Evolutionary conservation across 2,888 invertebrate genomes (phyloP).

Genomic region (Cataglyphis livida): DNA sequence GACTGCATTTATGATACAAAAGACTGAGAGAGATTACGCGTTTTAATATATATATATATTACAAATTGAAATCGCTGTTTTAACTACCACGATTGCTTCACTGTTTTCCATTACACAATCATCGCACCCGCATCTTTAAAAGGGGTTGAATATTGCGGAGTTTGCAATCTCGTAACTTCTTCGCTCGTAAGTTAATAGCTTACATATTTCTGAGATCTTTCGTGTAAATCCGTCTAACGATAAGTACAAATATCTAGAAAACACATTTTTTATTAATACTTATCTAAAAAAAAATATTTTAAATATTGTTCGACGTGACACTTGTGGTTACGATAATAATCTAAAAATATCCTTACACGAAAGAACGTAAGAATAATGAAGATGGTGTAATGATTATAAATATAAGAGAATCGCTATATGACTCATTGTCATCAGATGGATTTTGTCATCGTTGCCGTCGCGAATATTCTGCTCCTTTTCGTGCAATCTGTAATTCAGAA

Average conservation of each 20-base stretch:
- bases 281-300: not conserved
- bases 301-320: not conserved
- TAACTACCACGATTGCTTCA: slow-evolving; percentile 30
- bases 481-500: slow-evolving; percentile 35
- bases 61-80: slow-evolving; percentile 37
- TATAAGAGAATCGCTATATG: not conserved
- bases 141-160: slow-evolving; percentile 11
- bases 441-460: not conserved
- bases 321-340: not conserved
- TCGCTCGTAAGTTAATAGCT: not conserved
- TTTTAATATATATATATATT: not conserved
- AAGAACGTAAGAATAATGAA: not conserved
- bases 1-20: slow-evolving; percentile 33
- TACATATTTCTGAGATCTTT: not conserved
- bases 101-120: slow-evolving; percentile 28
- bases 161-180: not conserved
- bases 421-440: not conserved
- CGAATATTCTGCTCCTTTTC: slow-evolving; percentile 28
- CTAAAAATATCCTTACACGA: not conserved
- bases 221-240: not conserved
- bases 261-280: not conserved
- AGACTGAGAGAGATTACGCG: slow-evolving; percentile 11
- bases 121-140: slow-evolving; percentile 16
- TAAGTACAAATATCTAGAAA: not conserved
- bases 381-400: slow-evolving; percentile 16